Percentiles rank a stretch among this genome's conserved stretches.
phyloP scores from a whole-genome alignment of 2,797 vertebrate species.

The Neosilurus hyrtlii region DNA sequence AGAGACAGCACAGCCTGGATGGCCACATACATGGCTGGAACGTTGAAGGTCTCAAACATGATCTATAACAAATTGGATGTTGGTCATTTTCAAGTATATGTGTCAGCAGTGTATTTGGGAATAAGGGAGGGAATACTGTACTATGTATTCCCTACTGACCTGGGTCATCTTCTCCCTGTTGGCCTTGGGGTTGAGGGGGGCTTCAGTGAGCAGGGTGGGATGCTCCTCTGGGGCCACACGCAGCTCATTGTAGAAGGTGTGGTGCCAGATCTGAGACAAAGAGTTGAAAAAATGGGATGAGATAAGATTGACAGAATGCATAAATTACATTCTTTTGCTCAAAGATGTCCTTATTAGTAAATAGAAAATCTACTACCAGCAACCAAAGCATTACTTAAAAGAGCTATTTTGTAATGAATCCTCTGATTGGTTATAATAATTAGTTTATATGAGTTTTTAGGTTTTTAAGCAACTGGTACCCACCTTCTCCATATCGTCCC shows the following conservation, averaged over 20 bases:
- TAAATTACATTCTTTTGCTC: background rate
- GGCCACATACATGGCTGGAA: conserved; percentile 80
- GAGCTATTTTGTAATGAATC: background rate
- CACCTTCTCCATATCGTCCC: conserved; percentile 99
- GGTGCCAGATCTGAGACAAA: conserved; percentile 89
- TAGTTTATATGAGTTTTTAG: background rate
- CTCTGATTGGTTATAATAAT: background rate
- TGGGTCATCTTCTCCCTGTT: conserved; percentile 99
- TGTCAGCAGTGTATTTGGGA: background rate
- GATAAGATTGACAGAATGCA: background rate
- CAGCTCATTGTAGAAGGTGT: conserved; percentile 98
- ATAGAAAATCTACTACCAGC: background rate
- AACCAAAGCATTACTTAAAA: background rate
- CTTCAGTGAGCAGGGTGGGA: conserved; percentile 95
- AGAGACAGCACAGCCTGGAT: conserved; percentile 82
- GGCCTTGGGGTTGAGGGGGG: conserved; percentile 96
- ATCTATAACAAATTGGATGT: conserved; percentile 60
- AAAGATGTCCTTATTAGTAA: background rate
- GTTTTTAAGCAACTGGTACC: background rate
- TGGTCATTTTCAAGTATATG: background rate
- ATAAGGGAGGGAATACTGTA: background rate
- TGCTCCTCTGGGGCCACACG: conserved; percentile 97
- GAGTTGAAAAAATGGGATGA: background rate
- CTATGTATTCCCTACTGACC: conserved; percentile 56
- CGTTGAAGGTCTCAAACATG: conserved; percentile 86